Evolutionary conservation across 2,797 vertebrate species (phyloP).

Genomic region (Sebastes vulpes): DNA sequence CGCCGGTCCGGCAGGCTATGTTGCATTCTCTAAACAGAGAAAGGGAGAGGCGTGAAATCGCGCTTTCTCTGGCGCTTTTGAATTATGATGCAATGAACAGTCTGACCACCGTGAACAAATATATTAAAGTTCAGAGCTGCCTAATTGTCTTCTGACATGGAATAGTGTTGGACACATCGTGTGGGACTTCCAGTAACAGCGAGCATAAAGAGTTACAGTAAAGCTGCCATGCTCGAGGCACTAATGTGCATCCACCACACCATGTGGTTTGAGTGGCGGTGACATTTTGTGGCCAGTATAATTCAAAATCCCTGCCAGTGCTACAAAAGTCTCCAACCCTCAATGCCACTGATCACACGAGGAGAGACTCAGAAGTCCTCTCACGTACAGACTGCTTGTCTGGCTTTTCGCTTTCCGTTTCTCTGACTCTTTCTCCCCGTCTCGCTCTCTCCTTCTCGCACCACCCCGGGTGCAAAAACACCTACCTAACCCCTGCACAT

Average conservation of each 20-base stretch:
- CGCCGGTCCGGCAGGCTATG: slow-evolving; percentile 48
- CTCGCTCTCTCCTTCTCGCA: neutral
- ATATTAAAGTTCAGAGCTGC: slow-evolving; percentile 14
- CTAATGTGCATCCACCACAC: slow-evolving; percentile 56
- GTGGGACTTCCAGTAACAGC: slow-evolving; percentile 70
- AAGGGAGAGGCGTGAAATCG: slow-evolving; percentile 33
- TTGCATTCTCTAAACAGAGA: slow-evolving; percentile 60
- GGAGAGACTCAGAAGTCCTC: slow-evolving; percentile 13
- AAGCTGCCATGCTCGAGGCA: slow-evolving; percentile 44
- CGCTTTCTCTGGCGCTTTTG: neutral
- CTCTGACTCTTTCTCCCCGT: slow-evolving; percentile 6
- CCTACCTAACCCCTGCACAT: slow-evolving; percentile 24
- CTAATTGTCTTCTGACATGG: slow-evolving; percentile 46
- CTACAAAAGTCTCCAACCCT: slow-evolving; percentile 44
- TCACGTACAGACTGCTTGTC: slow-evolving; percentile 20
- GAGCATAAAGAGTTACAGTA: slow-evolving; percentile 54
- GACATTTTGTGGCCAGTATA: slow-evolving; percentile 62
- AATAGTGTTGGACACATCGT: slow-evolving; percentile 19
- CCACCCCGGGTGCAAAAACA: slow-evolving; percentile 12
- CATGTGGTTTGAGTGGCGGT: slow-evolving; percentile 65
- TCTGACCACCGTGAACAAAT: slow-evolving; percentile 16
- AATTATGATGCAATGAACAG: neutral
- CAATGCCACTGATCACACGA: slow-evolving; percentile 40
- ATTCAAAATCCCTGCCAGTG: slow-evolving; percentile 50
- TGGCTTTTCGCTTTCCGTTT: slow-evolving; percentile 28